Evolutionary conservation across 2,888 invertebrate genomes (phyloP), one percentile per base, ranked within the genome.

Genomic region (Patella caerulea): DNA sequence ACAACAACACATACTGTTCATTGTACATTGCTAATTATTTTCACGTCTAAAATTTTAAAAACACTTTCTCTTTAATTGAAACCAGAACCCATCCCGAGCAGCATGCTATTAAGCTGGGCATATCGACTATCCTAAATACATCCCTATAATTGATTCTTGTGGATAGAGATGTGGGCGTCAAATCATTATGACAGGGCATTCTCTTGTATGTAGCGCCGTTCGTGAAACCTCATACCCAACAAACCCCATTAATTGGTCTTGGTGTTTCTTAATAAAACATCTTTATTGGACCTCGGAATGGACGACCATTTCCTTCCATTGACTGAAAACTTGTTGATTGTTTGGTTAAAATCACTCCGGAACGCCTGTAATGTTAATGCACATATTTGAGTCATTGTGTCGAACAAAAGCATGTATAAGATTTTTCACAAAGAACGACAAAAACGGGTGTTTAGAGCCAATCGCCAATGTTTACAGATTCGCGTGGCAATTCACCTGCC

Each of bases 281-380:
- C 45, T 45, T 45, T 45, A 45, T 45, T 45, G 45, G 45, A 45
- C 45, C 45, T 45, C 45, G 9, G 45, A 1, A 45, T 45, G 45
- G 45, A 7, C 45, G 45, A 45, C 45, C 19, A 65, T 65, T 65
- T 65, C 19, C 24, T 65, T 19, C n/a, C 65, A 65, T 65, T 24
- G 24, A 9, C 14, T 65, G 2, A 24, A 65, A 24, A 24, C 65
- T 9, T n/a, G 24, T 65, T 24, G 65, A 24, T 65, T 65, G 24
- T 24, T 0, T 29, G 19, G 65, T 65, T 65, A 65, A 65, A 19
- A 65, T 65, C 65, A 14, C 65, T 65, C 65, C 24, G 65, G 65
- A 65, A 65, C 65, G 65, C 65, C 65, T 24, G 65, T 65, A 65
- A 65, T 65, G 65, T 65, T 65, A 65, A 65, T 65, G 65, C 65